Conservation (phyloP, 2,797 vertebrate genomes). For the Lophotriccus pileatus region DNA sequence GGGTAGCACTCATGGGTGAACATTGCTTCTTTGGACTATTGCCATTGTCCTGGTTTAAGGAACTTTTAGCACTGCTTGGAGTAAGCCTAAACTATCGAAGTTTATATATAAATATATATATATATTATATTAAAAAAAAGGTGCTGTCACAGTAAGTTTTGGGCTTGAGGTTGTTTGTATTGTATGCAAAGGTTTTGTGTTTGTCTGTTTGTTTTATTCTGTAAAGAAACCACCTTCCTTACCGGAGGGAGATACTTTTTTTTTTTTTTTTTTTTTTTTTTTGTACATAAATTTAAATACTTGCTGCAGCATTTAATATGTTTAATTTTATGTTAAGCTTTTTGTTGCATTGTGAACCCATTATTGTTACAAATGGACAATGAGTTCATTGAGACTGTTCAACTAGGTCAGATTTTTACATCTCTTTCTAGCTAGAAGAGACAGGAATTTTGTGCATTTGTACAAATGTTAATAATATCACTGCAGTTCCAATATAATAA, state of each 20-base stretch:
- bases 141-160: conserved; percentile 77
- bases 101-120: conserved; percentile 64
- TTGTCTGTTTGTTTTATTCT: conserved; percentile 81
- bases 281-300: conserved; percentile 84
- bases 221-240: conserved; percentile 97
- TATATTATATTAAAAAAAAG: conserved; percentile 64
- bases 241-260: conserved; percentile 82
- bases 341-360: conserved; percentile 83
- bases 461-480: conserved; percentile 98
- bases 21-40: conserved; percentile 39
- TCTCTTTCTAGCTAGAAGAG: conserved; percentile 86
- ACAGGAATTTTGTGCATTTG: conserved; percentile 90
- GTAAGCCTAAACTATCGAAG: conserved; percentile 67
- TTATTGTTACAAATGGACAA: conserved; percentile 86
- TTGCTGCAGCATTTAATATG: conserved; percentile 92
- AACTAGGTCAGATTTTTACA: conserved; percentile 91
- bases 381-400: conserved; percentile 89
- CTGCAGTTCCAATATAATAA: conserved; percentile 98
- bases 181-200: conserved; percentile 83
- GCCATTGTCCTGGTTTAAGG: conserved; percentile 61
- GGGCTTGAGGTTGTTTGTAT: conserved; percentile 75
- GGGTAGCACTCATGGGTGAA: background rate
- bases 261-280: conserved; percentile 42
- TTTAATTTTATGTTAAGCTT: conserved; percentile 86
- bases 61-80: conserved; percentile 73